Base-by-base conservation (phyloP, 2,797 vertebrate species). In the Cetoscarus ocellatus region DNA sequence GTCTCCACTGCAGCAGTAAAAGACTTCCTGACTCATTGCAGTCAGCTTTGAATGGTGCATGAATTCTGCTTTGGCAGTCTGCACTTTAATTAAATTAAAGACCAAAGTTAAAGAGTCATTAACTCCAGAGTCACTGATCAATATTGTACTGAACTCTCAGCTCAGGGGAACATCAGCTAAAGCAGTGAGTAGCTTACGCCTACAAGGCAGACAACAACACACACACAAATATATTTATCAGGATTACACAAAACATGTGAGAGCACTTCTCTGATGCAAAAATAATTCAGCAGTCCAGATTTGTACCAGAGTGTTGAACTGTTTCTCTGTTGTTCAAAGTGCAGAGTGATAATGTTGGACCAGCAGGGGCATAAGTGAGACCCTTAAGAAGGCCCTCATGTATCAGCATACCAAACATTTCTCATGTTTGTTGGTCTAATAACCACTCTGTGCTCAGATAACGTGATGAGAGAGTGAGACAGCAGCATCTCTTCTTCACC, bases 41-140 rank as follows among this genome's bases (percentile, higher is more conserved):
- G 10, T 42, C 6, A 19, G 27, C 27, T 27, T 38, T 38, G 8
- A 39, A 10, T 52, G n/a, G n/a, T n/a, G n/a, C n/a, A n/a, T n/a
- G n/a, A n/a, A 19, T 19, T 19, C n/a, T 54, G 58, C 40, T 66
- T 35, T 47, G 39, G 13, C 56, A 17, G 18, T 40, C n/a, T 8
- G 8, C 7, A 0, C 51, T 67, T 51, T 44, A 10, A 75, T 6
- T 52, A 63, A 56, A 68, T 78, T 15, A 65, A 38, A 74, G n/a
- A 35, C 45, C 0, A 0, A 53, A 59, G 13, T 49, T 40, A 66
- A 86, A 34, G 39, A 49, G 19, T 5, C 39, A 44, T 67, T 60
- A 48, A 57, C 44, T 54, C 17, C 43, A 13, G 47, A 3, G 48
- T 42, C 14, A 48, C 34, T 19, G 68, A 75, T 83, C 67, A 76